A percentile compares a stretch with the other conserved stretches of the same genome.
Evolutionary conservation across 2,113 vertebrate species (phyloP).

Genomic region (Empidonax alnorum): DNA sequence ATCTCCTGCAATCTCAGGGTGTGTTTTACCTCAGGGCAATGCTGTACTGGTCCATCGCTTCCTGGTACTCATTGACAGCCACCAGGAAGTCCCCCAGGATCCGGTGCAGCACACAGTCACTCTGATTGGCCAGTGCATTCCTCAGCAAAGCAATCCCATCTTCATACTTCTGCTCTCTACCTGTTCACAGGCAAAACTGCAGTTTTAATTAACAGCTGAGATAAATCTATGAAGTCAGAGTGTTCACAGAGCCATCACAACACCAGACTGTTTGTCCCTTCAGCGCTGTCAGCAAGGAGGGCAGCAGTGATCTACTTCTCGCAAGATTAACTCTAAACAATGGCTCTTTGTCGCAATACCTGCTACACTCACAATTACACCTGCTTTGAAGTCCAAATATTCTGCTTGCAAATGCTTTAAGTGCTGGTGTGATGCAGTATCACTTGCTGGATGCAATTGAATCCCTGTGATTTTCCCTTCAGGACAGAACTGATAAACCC

Average conservation of each 20-base stretch:
- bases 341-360: not conserved
- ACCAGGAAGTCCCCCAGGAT: conserved; percentile 97
- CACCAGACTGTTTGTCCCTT: not conserved
- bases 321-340: not conserved
- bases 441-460: not conserved
- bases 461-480: not conserved
- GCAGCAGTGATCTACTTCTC: rapidly evolving
- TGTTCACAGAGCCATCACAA: not conserved
- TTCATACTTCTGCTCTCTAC: conserved; percentile 94
- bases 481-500: not conserved
- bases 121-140: conserved; percentile 94
- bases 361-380: not conserved
- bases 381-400: not conserved
- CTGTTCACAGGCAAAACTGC: conserved; percentile 63
- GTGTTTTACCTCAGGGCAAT: conserved; percentile 91
- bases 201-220: not conserved
- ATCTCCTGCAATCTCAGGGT: rapidly evolving
- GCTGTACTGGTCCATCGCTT: conserved; percentile 99
- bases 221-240: not conserved
- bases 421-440: not conserved
- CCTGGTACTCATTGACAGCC: conserved; percentile 95
- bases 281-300: not conserved
- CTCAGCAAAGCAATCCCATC: conserved; percentile 93
- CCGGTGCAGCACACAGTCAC: conserved; percentile 94
- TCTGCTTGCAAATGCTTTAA: not conserved